phyloP scores from a whole-genome alignment of 1,140 invertebrate genomes.

The Macrosteles quadrilineatus region DNA sequence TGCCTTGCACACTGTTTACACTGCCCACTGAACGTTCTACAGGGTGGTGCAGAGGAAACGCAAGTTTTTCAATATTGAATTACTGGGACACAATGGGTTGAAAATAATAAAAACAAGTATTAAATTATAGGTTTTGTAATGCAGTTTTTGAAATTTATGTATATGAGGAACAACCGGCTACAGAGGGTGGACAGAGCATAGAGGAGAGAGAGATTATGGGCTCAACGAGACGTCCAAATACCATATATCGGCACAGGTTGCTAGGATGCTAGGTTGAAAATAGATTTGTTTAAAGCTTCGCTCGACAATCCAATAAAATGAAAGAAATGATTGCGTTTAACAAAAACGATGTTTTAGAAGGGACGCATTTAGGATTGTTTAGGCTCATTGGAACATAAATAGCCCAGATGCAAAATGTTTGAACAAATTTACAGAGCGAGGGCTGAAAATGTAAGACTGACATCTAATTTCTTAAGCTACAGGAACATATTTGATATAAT shows the following conservation, averaged over 20 bases:
- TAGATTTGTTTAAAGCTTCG: constrained; percentile 7
- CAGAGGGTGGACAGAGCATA: constrained; percentile 25
- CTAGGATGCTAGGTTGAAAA: constrained; percentile 30
- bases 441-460: neutral
- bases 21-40: constrained; percentile 23
- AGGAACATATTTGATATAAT: constrained; percentile 19
- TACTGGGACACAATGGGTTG: too few species aligned
- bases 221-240: constrained; percentile 24
- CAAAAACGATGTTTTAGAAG: neutral
- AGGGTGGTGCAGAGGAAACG: too few species aligned
- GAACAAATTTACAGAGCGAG: constrained; percentile 3
- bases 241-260: constrained; percentile 18
- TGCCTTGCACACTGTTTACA: constrained; percentile 29
- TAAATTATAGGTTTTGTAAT: too few species aligned
- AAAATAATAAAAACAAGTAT: too few species aligned
- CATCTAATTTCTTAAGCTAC: constrained; percentile 21
- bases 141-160: too few species aligned
- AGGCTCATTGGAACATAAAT: constrained; percentile 15
- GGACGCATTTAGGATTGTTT: constrained; percentile 8
- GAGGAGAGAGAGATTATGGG: constrained; percentile 23
- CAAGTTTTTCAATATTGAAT: too few species aligned
- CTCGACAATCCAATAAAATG: constrained; percentile 2
- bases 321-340: constrained; percentile 17
- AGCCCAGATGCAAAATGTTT: constrained; percentile 11
- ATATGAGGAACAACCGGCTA: constrained; percentile 25